Evolutionary conservation across 2,797 vertebrate species (phyloP).

Genomic region (Simalia tracyae): DNA sequence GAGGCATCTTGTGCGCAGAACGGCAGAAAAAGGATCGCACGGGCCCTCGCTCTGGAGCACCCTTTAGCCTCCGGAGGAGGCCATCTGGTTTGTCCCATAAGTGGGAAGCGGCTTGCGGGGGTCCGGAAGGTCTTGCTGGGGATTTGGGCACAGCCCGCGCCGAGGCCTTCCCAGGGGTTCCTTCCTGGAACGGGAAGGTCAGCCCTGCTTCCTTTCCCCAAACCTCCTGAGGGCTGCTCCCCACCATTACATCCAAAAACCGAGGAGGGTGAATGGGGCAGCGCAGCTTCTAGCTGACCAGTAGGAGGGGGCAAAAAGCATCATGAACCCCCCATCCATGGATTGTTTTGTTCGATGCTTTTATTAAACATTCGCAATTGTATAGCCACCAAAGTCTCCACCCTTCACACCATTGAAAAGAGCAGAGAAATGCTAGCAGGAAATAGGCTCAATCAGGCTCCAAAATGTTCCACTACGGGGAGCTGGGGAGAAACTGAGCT

Average conservation of each 20-base stretch:
- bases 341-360: background rate
- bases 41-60: background rate
- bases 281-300: background rate
- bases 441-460: background rate
- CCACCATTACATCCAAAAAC: background rate
- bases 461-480: background rate
- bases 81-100: background rate
- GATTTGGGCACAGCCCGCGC: background rate
- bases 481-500: background rate
- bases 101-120: background rate
- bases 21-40: background rate
- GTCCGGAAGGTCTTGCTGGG: background rate
- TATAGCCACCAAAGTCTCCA: background rate
- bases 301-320: background rate
- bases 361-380: background rate
- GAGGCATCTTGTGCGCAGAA: background rate
- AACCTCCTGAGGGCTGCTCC: background rate
- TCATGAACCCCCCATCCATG: background rate
- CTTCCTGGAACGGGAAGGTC: too few species aligned
- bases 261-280: background rate
- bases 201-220: background rate
- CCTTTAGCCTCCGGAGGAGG: background rate
- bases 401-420: background rate
- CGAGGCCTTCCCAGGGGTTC: background rate
- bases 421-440: background rate